Evolutionary conservation across 2,888 invertebrate species (phyloP).

Genomic region (Hydroisotoma schaefferi): DNA sequence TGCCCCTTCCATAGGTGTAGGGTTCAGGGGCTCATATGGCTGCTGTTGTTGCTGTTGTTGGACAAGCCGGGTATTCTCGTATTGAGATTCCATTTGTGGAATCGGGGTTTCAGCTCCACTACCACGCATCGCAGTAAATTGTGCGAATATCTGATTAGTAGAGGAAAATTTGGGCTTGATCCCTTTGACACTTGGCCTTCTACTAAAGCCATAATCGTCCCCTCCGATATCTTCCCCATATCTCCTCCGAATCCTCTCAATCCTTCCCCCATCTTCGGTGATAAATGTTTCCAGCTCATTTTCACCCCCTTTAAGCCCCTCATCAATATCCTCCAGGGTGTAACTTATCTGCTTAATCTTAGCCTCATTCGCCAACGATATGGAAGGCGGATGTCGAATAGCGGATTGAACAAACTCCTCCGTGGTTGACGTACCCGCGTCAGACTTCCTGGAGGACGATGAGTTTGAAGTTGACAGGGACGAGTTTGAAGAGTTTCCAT

Average conservation of each 20-base stretch:
- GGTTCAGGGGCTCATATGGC: constrained; percentile 27
- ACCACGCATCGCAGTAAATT: constrained; percentile 43
- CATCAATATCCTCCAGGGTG: constrained; percentile 64
- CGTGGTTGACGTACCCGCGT: constrained; percentile 46
- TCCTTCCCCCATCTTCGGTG: constrained; percentile 75
- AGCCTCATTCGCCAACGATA: constrained; percentile 43
- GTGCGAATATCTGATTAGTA: constrained; percentile 54
- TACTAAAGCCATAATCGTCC: constrained; percentile 84
- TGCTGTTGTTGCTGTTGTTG: background rate
- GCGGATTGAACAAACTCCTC: constrained; percentile 46
- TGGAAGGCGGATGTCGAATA: constrained; percentile 39
- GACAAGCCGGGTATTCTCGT: constrained; percentile 41
- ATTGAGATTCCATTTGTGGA: constrained; percentile 39
- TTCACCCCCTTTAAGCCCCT: constrained; percentile 54
- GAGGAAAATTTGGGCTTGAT: constrained; percentile 83
- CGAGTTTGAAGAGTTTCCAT: constrained; percentile 20
- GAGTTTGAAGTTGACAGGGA: constrained; percentile 23
- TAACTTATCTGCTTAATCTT: constrained; percentile 55
- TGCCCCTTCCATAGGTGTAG: constrained; percentile 13
- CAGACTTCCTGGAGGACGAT: constrained; percentile 41
- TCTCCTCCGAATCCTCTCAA: constrained; percentile 75
- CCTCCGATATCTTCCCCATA: constrained; percentile 70
- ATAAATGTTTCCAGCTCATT: constrained; percentile 78
- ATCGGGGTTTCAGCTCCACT: constrained; percentile 39
- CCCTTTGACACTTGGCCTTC: constrained; percentile 82